Percentiles rank a stretch among this genome's conserved stretches.
These are phyloP conservation scores for Tinea semifulvella DNA, from an alignment of 2,888 invertebrate genomes.

Conservation along the genomic window DNA sequence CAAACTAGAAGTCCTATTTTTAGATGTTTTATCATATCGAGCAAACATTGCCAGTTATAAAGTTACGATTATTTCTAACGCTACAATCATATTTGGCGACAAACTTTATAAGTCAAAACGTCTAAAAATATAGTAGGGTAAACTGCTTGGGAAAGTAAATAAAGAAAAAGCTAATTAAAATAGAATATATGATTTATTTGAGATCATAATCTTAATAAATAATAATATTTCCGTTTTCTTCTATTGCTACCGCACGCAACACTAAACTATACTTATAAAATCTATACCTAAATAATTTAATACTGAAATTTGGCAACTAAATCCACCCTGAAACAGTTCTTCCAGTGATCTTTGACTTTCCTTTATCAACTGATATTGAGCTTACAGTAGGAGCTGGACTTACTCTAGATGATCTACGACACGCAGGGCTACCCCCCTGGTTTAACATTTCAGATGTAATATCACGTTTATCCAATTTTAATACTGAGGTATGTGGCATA, in stretches of 20 bases:
- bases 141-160: background rate
- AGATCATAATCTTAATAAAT: conserved; percentile 12
- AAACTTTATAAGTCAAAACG: too few relatives aligned
- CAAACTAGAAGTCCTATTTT: too few relatives aligned
- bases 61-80: too few relatives aligned
- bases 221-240: background rate
- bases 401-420: conserved; percentile 29
- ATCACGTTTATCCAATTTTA: background rate
- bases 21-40: too few relatives aligned
- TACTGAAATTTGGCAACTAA: conserved; percentile 33
- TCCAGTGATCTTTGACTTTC: conserved; percentile 78
- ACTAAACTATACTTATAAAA: background rate
- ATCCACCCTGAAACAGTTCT: conserved; percentile 80
- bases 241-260: background rate
- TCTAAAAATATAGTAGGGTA: too few relatives aligned
- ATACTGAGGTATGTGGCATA: conserved; percentile 17
- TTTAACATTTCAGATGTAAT: background rate
- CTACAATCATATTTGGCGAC: too few relatives aligned
- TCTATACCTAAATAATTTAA: background rate
- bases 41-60: too few relatives aligned
- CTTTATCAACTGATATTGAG: conserved; percentile 58
- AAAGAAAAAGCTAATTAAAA: conserved; percentile 1
- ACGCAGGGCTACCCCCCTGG: background rate
- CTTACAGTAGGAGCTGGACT: conserved; percentile 39
- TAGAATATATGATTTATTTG: conserved; percentile 15